phyloP scores from a whole-genome alignment of 2,113 vertebrate species.

The Pangasianodon gigas region DNA sequence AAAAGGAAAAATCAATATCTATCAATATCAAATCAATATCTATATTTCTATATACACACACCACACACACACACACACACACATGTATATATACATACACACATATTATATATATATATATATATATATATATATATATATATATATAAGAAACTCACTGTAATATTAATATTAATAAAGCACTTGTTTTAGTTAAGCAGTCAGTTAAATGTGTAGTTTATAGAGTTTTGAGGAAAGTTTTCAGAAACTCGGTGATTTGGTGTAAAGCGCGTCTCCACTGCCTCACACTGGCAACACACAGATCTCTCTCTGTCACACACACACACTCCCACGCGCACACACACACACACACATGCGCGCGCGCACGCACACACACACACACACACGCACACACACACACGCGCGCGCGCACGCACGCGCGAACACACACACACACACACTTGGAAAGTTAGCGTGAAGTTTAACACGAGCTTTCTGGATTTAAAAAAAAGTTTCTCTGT shows the following conservation, averaged over 20 bases:
- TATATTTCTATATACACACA: too few species aligned
- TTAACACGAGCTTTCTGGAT: neutral
- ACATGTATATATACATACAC: too few species aligned
- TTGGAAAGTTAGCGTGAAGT: neutral
- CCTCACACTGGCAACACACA: constrained; percentile 14
- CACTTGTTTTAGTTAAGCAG: neutral
- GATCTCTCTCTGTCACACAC: neutral
- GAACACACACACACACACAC: neutral
- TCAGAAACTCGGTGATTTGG: neutral
- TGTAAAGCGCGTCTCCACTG: neutral
- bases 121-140: too few species aligned
- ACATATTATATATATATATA: too few species aligned
- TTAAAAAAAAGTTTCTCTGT: neutral
- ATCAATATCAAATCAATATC: too few species aligned
- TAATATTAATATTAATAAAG: neutral
- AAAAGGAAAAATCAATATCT: too few species aligned
- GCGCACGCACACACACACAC: neutral
- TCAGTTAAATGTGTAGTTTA: neutral
- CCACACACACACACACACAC: too few species aligned
- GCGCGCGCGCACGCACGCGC: neutral
- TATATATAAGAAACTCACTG: too few species aligned
- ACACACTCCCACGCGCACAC: neutral
- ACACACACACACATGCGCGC: neutral
- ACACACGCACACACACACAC: neutral
- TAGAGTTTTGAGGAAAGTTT: neutral